These are phyloP conservation scores for Elephantulus edwardii DNA, from an alignment of 2,113 vertebrate genomes.

Conservation along the genomic window DNA sequence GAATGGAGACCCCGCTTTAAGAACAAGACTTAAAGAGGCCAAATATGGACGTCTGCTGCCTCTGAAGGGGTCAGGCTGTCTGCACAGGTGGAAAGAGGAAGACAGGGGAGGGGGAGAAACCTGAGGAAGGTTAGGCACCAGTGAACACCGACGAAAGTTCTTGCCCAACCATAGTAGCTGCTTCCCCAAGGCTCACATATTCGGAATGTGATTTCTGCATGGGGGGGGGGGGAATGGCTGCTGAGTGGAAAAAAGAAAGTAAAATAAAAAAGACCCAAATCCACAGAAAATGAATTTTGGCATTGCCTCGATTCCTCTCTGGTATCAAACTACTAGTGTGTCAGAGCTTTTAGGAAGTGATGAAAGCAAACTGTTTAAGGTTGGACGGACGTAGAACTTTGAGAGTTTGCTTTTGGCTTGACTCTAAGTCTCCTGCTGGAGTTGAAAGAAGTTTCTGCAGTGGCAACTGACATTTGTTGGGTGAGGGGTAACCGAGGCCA, in stretches of 20 bases:
- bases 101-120: too few relatives aligned
- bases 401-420: background rate
- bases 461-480: background rate
- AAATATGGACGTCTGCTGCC: background rate
- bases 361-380: background rate
- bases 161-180: background rate
- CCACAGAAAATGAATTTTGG: background rate
- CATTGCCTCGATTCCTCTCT: background rate
- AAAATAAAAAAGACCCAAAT: background rate
- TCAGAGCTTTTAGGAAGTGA: background rate
- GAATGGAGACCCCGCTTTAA: background rate
- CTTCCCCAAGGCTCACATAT: background rate
- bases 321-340: background rate
- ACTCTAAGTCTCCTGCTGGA: background rate
- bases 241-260: background rate
- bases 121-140: background rate
- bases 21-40: background rate
- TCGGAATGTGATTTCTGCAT: background rate
- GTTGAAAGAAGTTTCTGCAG: background rate
- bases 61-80: background rate
- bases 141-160: background rate
- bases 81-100: background rate
- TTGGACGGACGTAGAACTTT: rapidly evolving
- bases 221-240: background rate
- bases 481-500: background rate